These are phyloP conservation scores for Rhingia campestris DNA, from an alignment of 2,888 invertebrate genomes.

Conservation along the genomic window DNA sequence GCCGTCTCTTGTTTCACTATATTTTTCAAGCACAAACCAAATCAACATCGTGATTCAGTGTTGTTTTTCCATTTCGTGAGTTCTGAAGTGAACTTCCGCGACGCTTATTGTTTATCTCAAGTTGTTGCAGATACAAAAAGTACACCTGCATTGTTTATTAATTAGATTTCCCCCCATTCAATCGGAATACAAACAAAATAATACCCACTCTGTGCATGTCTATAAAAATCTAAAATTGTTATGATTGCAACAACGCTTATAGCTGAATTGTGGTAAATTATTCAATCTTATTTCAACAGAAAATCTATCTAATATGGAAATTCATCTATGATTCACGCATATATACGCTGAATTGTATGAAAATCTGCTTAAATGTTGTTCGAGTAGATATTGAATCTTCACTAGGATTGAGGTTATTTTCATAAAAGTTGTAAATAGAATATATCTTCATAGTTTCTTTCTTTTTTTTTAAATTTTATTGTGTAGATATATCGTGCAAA, in stretches of 20 bases:
- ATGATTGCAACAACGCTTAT: slow-evolving; percentile 67
- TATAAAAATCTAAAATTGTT: slow-evolving; percentile 24
- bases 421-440: background rate
- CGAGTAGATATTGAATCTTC: background rate
- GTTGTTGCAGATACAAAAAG: background rate
- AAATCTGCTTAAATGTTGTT: background rate
- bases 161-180: background rate
- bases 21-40: slow-evolving; percentile 22
- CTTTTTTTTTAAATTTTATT: slow-evolving; percentile 3
- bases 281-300: slow-evolving; percentile 12
- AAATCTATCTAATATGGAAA: background rate
- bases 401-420: background rate
- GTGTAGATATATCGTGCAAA: background rate
- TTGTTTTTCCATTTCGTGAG: slow-evolving; percentile 30
- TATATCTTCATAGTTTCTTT: background rate
- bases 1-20: background rate
- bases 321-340: background rate
- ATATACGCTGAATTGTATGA: background rate
- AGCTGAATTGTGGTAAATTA: slow-evolving; percentile 72
- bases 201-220: slow-evolving; percentile 4
- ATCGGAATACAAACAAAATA: background rate
- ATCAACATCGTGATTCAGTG: slow-evolving; percentile 37
- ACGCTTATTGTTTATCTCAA: background rate
- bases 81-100: background rate
- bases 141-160: background rate